A percentile compares a stretch with the other conserved stretches of the same genome.
Evolutionary conservation across 2,113 vertebrate genomes (phyloP).

Genomic region (Anhinga rufa): DNA sequence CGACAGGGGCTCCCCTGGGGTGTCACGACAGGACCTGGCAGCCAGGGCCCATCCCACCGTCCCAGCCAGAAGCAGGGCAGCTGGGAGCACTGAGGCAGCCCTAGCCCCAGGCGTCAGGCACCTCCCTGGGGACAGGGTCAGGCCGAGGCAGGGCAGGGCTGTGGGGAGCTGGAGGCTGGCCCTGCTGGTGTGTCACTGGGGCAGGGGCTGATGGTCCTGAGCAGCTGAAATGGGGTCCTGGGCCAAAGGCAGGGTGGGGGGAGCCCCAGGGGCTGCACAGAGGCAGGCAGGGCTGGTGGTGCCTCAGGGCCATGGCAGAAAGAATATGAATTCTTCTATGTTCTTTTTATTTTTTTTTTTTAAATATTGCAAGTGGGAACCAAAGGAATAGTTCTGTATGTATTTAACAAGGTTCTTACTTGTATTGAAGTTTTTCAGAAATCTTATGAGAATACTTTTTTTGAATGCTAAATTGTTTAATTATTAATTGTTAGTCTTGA

Average conservation of each 20-base stretch:
- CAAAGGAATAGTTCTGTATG: background rate
- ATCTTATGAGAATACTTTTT: background rate
- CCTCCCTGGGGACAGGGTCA: background rate
- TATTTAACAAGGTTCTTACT: background rate
- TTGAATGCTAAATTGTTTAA: background rate
- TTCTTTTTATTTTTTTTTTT: background rate
- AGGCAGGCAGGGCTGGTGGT: background rate
- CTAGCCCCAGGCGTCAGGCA: too few relatives aligned
- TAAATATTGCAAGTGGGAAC: background rate
- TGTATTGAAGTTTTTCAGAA: background rate
- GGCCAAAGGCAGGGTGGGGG: too few relatives aligned
- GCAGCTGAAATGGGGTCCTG: background rate
- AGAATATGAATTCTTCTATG: background rate
- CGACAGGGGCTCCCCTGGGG: too few relatives aligned
- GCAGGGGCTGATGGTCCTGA: too few relatives aligned
- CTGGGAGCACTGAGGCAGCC: background rate
- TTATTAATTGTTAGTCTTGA: background rate
- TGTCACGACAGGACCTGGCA: background rate
- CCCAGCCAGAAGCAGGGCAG: background rate
- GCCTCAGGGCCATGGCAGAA: background rate
- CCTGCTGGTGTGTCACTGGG: rapidly evolving
- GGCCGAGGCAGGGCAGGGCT: background rate
- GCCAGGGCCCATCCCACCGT: background rate
- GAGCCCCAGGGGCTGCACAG: background rate
- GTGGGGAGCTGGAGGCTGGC: background rate